phyloP scores from a whole-genome alignment of 53 echinoderm and acorn worm species.

The Apostichopus leukothele region DNA sequence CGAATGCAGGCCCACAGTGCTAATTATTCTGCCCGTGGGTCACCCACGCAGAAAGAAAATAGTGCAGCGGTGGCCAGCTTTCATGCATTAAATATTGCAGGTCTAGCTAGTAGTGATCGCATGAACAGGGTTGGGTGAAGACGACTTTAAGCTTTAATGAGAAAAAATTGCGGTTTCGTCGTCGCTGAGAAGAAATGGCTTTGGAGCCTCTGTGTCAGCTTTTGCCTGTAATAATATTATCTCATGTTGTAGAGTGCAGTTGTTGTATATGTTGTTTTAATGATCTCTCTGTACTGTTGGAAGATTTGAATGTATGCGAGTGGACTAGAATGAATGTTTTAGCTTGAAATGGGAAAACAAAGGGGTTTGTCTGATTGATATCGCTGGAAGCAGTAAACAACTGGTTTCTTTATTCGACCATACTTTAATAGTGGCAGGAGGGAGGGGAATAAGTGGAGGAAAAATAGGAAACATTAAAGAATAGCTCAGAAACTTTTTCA shows the following conservation, averaged over 20 bases:
- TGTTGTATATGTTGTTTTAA: no score
- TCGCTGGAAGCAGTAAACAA: no score
- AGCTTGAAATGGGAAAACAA: no score
- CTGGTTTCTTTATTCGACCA: no score
- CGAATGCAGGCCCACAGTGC: conserved; percentile 7
- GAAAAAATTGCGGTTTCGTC: neutral
- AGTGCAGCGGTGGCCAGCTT: neutral
- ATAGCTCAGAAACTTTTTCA: no score
- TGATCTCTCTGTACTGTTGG: no score
- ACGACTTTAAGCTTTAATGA: neutral
- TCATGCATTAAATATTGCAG: conserved; percentile 8
- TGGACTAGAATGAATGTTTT: no score
- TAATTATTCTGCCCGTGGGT: conserved; percentile 20
- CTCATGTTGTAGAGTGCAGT: neutral
- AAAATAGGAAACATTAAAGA: no score
- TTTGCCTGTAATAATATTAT: conserved; percentile 1
- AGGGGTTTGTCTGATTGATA: no score
- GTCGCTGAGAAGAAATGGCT: neutral
- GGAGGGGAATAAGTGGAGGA: no score
- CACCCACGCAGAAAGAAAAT: neutral
- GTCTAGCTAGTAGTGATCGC: neutral
- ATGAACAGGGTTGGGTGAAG: neutral
- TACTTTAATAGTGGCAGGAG: no score
- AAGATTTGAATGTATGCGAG: no score
- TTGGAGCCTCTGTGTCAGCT: neutral